Evolutionary conservation across 2,888 invertebrate species (phyloP).

Genomic region (Junonia oenone): DNA sequence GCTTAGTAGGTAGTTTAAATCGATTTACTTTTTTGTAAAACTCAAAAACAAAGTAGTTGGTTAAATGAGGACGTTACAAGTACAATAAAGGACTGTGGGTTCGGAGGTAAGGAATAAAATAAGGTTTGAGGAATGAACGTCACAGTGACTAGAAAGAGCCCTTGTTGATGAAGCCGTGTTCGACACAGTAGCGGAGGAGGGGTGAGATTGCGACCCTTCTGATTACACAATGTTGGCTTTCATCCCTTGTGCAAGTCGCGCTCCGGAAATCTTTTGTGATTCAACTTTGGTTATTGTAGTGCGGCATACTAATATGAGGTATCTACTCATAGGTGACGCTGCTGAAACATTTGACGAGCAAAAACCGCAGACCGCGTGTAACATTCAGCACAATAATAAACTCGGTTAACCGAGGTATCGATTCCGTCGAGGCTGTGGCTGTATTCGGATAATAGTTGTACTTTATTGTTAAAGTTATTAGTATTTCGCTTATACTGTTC

Average conservation of each 20-base stretch:
- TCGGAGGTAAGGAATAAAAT: constrained; percentile 34
- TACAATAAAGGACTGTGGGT: constrained; percentile 31
- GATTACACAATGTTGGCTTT: constrained; percentile 79
- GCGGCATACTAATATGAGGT: constrained; percentile 71
- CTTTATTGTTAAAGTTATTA: constrained; percentile 8
- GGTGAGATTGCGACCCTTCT: constrained; percentile 77
- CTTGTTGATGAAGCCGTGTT: constrained; percentile 76
- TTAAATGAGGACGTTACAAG: constrained; percentile 11
- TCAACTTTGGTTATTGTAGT: constrained; percentile 76
- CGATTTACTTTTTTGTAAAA: too few species aligned
- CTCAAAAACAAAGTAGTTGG: too few species aligned
- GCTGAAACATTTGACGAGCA: constrained; percentile 58
- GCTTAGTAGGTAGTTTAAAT: too few species aligned
- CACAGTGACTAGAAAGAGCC: constrained; percentile 70
- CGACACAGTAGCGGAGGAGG: constrained; percentile 59
- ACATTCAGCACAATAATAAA: constrained; percentile 38
- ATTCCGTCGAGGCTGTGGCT: constrained; percentile 13
- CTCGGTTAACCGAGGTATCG: constrained; percentile 27
- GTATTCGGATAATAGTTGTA: constrained; percentile 15
- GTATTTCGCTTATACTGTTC: constrained; percentile 6
- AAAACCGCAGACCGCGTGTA: constrained; percentile 45
- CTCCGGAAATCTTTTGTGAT: constrained; percentile 79
- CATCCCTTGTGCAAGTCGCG: constrained; percentile 77
- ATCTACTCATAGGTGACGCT: constrained; percentile 47
- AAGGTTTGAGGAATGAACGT: constrained; percentile 55